Evolutionary conservation across 2,113 vertebrate species (phyloP).

Genomic region (Mustela nigripes): DNA sequence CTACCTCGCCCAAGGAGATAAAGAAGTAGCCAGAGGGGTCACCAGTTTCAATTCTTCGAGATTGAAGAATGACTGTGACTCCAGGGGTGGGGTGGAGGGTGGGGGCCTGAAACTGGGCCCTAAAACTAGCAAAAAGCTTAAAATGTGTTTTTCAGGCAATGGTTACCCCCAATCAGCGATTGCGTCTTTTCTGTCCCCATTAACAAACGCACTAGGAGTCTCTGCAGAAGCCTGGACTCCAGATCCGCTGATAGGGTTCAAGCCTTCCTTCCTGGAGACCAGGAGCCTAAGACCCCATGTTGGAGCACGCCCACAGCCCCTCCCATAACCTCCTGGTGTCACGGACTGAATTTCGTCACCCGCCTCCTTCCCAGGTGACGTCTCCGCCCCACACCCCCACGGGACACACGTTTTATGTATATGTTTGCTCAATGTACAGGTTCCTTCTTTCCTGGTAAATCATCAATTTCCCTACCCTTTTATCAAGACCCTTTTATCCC

Average conservation of each 20-base stretch:
- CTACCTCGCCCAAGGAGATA: background rate
- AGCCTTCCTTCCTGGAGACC: background rate
- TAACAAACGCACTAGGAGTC: background rate
- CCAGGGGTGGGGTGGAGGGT: background rate
- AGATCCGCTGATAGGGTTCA: background rate
- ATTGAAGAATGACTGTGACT: background rate
- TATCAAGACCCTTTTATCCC: too few species aligned
- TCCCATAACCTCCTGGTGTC: background rate
- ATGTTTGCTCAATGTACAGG: background rate
- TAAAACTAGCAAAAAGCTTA: background rate
- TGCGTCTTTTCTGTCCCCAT: background rate
- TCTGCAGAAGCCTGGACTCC: background rate
- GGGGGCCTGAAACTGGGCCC: background rate
- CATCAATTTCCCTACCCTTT: too few species aligned
- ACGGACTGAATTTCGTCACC: too few species aligned
- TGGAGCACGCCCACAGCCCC: background rate
- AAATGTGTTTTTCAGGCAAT: background rate
- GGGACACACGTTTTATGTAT: background rate
- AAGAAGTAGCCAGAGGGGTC: background rate
- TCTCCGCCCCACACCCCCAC: background rate
- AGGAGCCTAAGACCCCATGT: background rate
- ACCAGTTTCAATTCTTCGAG: background rate
- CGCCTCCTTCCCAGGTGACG: background rate
- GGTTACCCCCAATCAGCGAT: background rate
- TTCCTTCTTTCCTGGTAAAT: too few species aligned